These are phyloP conservation scores for Ecliptopera silaceata DNA, from an alignment of 2,888 invertebrate genomes.

Conservation along the genomic window DNA sequence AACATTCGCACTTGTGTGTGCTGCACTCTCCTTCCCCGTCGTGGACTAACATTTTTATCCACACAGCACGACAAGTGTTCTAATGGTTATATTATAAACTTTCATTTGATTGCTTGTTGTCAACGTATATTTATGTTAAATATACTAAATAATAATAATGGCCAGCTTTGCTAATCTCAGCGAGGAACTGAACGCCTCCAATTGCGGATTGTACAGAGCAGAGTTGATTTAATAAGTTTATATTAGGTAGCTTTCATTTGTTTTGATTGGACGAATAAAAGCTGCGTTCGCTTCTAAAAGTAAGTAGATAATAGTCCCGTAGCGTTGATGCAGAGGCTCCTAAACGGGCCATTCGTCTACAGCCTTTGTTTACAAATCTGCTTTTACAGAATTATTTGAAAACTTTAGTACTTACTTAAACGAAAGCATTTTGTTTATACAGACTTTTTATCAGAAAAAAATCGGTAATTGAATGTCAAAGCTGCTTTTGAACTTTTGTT, in stretches of 20 bases:
- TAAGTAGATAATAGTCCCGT: slow-evolving; percentile 12
- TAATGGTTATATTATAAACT: too few relatives aligned
- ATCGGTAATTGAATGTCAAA: neutral
- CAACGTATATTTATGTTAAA: too few relatives aligned
- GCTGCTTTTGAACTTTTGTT: too few relatives aligned
- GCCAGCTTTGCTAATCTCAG: too few relatives aligned
- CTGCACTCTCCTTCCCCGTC: too few relatives aligned
- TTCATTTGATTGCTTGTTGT: too few relatives aligned
- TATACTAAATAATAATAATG: too few relatives aligned
- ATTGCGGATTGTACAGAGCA: slow-evolving; percentile 1
- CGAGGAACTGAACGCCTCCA: slow-evolving; percentile 1
- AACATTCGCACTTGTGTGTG: too few relatives aligned
- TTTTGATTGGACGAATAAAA: slow-evolving; percentile 12
- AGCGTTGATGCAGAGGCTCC: neutral
- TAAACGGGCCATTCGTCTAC: slow-evolving; percentile 1
- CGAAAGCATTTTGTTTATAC: neutral
- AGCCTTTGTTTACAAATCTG: slow-evolving; percentile 6
- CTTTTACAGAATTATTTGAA: neutral
- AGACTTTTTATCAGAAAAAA: neutral
- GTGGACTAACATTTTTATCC: too few relatives aligned
- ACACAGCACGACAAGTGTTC: too few relatives aligned
- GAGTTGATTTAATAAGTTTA: slow-evolving; percentile 14
- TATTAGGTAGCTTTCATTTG: slow-evolving; percentile 9
- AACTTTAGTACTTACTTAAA: neutral
- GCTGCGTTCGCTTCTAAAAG: slow-evolving; percentile 6